Evolutionary conservation across 35 echinoderm and acorn worm species (phyloP), one percentile per base, ranked within the genome.

Genomic region (Ptychodera flava): DNA sequence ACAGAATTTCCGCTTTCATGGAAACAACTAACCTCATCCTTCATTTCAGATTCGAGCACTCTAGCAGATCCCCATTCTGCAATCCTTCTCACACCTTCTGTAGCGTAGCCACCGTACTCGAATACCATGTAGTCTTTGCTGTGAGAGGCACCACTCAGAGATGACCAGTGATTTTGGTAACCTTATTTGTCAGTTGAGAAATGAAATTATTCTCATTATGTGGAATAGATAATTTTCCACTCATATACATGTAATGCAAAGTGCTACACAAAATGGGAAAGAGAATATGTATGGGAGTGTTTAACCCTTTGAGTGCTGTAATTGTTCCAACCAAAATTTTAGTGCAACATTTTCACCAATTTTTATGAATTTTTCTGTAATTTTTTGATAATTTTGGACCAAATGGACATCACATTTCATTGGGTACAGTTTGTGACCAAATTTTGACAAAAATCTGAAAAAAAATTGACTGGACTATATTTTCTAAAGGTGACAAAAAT

Each of bases 121-220:
- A 92, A 97, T 76, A 92, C 90, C 37, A 90, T 88, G 35, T 94
- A 97, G 16, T 88, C 95, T 84, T 85, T 75, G 33, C 87, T 90
- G 38, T 97, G 95, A 35, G 95, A 91, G 22, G 95, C 95, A 33
- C 95, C 95, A 82, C 92, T 94, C 80, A 97, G 80, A 88, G 94
- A 90, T 29, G 95, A 97, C 95, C 95, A 97, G 76, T 97, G 95
- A 37, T 95, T 90, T 32, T 88, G 80, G 53, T 89, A 89, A 32
- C 91, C 93, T 83, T 31, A 34, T 31, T 16, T 34, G 32, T 79
- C 15, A 77, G 78, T 79, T 77, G n/a, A 15, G 15, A n/a, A 77
- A 77, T 15, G n/a, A 15, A 77, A 77, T 15, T 15, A 15, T 15
- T 15, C n/a, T 15, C 15, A 77, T 77, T 15, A 77, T 15, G n/a